Evolutionary conservation across 1,140 invertebrate genomes (phyloP), one percentile per base, ranked within the genome.

Genomic region (Drosophila nigromelanica): DNA sequence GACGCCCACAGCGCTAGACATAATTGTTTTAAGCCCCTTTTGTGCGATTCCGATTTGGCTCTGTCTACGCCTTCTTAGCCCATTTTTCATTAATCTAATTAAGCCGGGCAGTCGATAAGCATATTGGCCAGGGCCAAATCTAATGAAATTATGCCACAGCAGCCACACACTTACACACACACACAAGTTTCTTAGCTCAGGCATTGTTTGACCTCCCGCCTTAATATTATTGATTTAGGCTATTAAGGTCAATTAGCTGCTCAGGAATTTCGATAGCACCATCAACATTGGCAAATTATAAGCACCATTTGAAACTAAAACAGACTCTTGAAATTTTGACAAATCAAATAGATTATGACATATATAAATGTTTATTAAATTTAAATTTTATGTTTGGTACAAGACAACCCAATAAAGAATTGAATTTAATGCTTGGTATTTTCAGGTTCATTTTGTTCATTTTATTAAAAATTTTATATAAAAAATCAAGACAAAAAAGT

Each of bases 1-100:
- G 24, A 6, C 12, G 30, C 50, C 30, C 8, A 12, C 30, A 37
- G 50, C 50, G 8, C 4, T 55, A 24, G 21, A 58, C 47, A 33
- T 42, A 66, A 78, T 73, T 73, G 52, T 54, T 63, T 63, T 63
- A 61, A 76, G 55, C 59, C 12, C 56, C 74, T 71, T 67, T 11
- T 47, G 14, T 27, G 48, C 33, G 7, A 4, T 27, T 21, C 11
- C 15, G n/a, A 7, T 24, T 37, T 33, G 43, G 18, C 42, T 61
- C 47, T 61, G 33, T 55, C 43, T 21, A 11, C 6, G 15, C 39
- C 24, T 11, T 50, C 39, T 70, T 77, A 81, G 70, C 78, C 70
- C 54, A 82, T 81, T 81, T 79, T 80, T 69, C 78, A 73, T 72
- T 83, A 83, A 83, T 83, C 80, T 64, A 83, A 83, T 83, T 72